Evolutionary conservation across 2,113 vertebrate genomes (phyloP), one percentile per base, ranked within the genome.

Genomic region (Lethenteron reissneri): DNA sequence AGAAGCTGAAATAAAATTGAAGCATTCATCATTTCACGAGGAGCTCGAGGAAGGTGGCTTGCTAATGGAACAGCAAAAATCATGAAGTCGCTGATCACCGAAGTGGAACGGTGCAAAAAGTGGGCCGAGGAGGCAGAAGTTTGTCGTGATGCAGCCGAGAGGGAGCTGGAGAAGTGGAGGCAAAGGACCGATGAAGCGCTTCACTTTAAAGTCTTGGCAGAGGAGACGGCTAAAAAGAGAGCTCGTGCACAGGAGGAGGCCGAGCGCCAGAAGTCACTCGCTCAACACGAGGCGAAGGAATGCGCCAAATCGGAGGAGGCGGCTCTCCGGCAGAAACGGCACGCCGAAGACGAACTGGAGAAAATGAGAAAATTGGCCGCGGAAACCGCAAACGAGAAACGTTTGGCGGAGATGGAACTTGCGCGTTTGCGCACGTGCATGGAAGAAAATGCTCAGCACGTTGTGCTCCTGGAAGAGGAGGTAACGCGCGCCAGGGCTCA

Each of bases 181-280:
- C 88, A 90, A 72, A 97, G 95, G 76, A 92, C 92, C 60, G 92
- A 97, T 0, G 94, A 97, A 74, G 94, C 92, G 0, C 84, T 99
- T 72, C 84, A 90, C 12, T 79, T 97, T 21, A 83, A 90, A 74
- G 81, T 96, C 21, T 89, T 94, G 78, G 94, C 91, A 0, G 94
- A 99, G 71, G 91, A 99, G 75, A 86, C 90, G 73, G 91, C 94
- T 1, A 89, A 94, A 78, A 83, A 87, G 77, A 99, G 96, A 79
- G 79, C 79, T 0, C 79, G 92, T 58, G 86, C 91, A 0, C 94
- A 99, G 78, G 88, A 92, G 3, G 90, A 96, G 1, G 92, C 92
- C 0, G 94, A 99, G 77, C 94, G 90, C 77, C 94, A 95, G 78
- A 99, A 95, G 71, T 89, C 94, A 41, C 89, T 88, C 0, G 94